Percentiles rank a stretch among this genome's conserved stretches.
These are phyloP conservation scores for Elysia chlorotica DNA, from an alignment of 1,140 invertebrate genomes.

Conservation along the genomic window DNA sequence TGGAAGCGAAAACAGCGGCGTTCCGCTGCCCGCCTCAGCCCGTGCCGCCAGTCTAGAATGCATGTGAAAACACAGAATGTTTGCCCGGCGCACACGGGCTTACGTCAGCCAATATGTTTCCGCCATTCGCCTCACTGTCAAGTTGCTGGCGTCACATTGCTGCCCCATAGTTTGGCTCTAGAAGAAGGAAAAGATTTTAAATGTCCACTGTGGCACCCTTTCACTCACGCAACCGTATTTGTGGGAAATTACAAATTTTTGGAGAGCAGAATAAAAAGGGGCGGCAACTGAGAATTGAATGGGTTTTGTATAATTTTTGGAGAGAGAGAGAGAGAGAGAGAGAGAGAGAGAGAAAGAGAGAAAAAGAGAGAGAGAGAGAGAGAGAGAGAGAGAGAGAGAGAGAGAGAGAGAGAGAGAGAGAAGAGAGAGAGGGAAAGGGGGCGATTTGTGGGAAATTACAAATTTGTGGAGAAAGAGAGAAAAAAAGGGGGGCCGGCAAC, in stretches of 20 bases:
- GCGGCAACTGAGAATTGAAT: background rate
- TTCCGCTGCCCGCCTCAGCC: too few species aligned
- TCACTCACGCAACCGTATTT: background rate
- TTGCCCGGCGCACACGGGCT: background rate
- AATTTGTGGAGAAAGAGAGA: background rate
- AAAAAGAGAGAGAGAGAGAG: conserved; percentile 3
- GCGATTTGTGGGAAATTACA: background rate
- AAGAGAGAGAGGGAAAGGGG: too few species aligned
- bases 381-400: conserved; percentile 9
- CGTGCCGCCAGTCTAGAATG: background rate
- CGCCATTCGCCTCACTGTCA: background rate
- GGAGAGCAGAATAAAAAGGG: background rate
- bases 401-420: conserved; percentile 1
- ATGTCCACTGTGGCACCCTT: too few species aligned
- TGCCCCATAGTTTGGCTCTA: background rate
- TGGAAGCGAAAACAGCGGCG: too few species aligned
- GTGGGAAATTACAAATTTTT: background rate
- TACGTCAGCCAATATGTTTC: background rate
- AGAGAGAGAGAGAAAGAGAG: background rate
- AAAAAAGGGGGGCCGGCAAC: too few species aligned
- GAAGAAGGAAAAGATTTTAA: background rate
- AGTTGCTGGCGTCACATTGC: background rate
- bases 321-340: background rate
- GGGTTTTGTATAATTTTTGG: too few species aligned
- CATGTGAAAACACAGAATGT: background rate